A percentile compares a stretch with the other conserved stretches of the same genome.
These are phyloP conservation scores for Larimichthys polyactis DNA, from an alignment of 2,113 vertebrate genomes.

Conservation along the genomic window DNA sequence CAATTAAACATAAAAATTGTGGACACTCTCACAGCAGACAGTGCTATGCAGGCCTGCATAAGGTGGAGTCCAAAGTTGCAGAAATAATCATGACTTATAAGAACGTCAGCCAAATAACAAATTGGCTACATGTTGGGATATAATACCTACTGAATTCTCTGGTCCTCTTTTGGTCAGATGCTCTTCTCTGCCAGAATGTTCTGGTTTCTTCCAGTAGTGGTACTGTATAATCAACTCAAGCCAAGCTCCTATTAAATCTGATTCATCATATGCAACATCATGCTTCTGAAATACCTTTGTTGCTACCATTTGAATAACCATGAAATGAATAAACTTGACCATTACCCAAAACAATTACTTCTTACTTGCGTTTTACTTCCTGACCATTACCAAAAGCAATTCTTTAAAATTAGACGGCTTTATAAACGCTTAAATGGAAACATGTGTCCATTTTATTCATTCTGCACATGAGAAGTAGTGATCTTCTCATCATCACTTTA, in stretches of 20 bases:
- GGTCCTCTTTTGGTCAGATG: slow-evolving; percentile 13
- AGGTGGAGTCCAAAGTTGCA: slow-evolving; percentile 27
- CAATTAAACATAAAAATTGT: slow-evolving; percentile 60
- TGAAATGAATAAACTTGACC: slow-evolving; percentile 18
- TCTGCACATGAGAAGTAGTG: slow-evolving; percentile 12
- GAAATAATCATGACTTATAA: slow-evolving; percentile 42
- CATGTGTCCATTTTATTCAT: slow-evolving; percentile 36
- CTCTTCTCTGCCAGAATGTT: slow-evolving; percentile 37
- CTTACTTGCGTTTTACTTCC: slow-evolving; percentile 16
- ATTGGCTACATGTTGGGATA: slow-evolving; percentile 36
- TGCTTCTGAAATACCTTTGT: slow-evolving; percentile 18
- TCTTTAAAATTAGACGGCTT: slow-evolving; percentile 30
- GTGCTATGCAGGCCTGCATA: slow-evolving; percentile 25
- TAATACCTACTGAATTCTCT: slow-evolving; percentile 26
- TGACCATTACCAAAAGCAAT: slow-evolving; percentile 24
- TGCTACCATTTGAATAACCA: slow-evolving; percentile 11
- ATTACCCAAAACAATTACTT: slow-evolving; percentile 27
- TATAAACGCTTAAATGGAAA: slow-evolving; percentile 35
- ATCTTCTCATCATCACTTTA: slow-evolving; percentile 27
- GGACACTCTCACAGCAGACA: slow-evolving; percentile 38
- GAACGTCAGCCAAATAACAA: slow-evolving; percentile 38
- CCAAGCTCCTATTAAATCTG: slow-evolving; percentile 47
- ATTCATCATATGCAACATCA: slow-evolving; percentile 44
- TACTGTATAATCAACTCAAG: slow-evolving; percentile 35
- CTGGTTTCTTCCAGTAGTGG: slow-evolving; percentile 19